These are phyloP conservation scores for Echinometra lucunter DNA, from an alignment of 53 echinoderm and acorn worm species.

Conservation along the genomic window DNA sequence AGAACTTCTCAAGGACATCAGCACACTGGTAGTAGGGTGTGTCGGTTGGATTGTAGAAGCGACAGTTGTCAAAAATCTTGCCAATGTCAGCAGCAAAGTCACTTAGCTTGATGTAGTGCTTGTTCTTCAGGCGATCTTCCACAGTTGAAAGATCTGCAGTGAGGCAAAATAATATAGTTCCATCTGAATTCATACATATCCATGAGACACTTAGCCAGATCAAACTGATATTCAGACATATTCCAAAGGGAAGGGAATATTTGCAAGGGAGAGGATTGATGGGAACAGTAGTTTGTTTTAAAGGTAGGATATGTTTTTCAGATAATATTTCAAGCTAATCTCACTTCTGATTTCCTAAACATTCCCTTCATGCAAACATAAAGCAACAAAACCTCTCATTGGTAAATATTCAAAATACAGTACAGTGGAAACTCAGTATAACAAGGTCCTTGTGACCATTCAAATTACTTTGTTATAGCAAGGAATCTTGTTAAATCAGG, in stretches of 20 bases:
- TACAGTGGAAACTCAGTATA: no score
- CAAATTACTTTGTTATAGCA: no score
- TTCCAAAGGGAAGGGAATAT: not conserved
- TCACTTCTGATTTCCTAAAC: not conserved
- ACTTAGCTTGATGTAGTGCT: slow-evolving; percentile 87
- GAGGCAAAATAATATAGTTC: not conserved
- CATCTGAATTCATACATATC: not conserved
- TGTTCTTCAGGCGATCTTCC: slow-evolving; percentile 87
- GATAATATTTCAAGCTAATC: not conserved
- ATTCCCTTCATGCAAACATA: no score
- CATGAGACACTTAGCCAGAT: not conserved
- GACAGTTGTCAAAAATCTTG: slow-evolving; percentile 97
- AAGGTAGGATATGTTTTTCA: no score
- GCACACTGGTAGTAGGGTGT: slow-evolving; percentile 99
- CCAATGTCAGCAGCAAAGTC: slow-evolving; percentile 95
- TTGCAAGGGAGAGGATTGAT: not conserved
- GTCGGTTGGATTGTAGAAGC: slow-evolving; percentile 96
- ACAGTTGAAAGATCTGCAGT: slow-evolving; percentile 85
- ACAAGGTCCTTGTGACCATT: no score
- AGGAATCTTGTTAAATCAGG: no score
- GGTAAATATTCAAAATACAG: no score
- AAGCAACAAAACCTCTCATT: no score
- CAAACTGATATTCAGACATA: not conserved
- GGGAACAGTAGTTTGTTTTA: not conserved
- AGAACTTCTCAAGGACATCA: slow-evolving; percentile 98